Conservation (phyloP, 1,140 invertebrate genomes). For the Solenopsis fugax region DNA sequence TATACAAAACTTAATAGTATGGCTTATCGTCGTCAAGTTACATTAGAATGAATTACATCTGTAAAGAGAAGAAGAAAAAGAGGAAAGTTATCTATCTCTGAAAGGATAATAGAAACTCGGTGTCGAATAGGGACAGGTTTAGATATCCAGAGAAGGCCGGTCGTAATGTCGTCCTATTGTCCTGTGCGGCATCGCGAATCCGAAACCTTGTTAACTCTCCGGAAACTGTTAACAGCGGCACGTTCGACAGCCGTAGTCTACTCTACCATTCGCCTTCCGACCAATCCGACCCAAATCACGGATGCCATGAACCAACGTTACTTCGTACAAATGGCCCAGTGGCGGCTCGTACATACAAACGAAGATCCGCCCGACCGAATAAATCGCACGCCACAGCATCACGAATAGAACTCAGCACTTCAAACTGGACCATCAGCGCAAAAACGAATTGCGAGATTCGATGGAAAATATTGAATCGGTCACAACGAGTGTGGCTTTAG, state of each 20-base stretch:
- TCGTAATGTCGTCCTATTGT: constrained; percentile 80
- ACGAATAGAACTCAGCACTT: constrained; percentile 31
- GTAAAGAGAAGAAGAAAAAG: not conserved
- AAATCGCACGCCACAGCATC: constrained; percentile 22
- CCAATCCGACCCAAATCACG: constrained; percentile 70
- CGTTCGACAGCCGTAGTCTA: constrained; percentile 70
- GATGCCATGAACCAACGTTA: constrained; percentile 57
- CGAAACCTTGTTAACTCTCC: constrained; percentile 81
- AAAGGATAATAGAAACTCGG: constrained; percentile 34
- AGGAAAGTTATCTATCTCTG: constrained; percentile 1
- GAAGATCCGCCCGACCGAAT: constrained; percentile 53
- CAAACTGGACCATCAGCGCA: constrained; percentile 5
- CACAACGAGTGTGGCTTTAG: not conserved
- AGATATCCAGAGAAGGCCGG: constrained; percentile 67
- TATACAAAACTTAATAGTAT: not conserved
- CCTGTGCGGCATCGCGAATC: constrained; percentile 73
- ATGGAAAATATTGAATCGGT: constrained; percentile 28
- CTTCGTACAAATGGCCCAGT: constrained; percentile 72
- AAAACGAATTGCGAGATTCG: constrained; percentile 37
- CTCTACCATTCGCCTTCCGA: constrained; percentile 61
- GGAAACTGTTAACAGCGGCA: constrained; percentile 81
- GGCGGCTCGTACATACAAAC: constrained; percentile 68
- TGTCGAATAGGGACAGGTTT: constrained; percentile 66
- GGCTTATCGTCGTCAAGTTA: not conserved
- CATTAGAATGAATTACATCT: not conserved